A percentile compares a stretch with the other conserved stretches of the same genome.
Evolutionary conservation across 2,113 vertebrate genomes (phyloP).

Genomic region (Seriola dumerili): DNA sequence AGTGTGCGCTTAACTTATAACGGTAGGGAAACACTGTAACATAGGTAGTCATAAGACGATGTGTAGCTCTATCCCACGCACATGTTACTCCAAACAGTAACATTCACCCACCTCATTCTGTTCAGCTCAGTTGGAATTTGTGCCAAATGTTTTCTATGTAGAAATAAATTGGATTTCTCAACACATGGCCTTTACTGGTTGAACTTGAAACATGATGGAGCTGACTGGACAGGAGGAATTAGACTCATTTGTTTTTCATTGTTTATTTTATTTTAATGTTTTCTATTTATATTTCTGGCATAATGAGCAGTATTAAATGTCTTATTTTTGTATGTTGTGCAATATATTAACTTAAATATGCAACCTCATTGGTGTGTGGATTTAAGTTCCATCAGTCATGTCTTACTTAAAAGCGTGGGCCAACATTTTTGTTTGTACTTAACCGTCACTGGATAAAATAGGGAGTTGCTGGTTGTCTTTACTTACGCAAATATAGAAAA

Average conservation of each 20-base stretch:
- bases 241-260: slow-evolving; percentile 42
- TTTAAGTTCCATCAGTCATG: slow-evolving; percentile 63
- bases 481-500: slow-evolving; percentile 60
- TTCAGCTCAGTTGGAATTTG: slow-evolving; percentile 54
- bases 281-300: slow-evolving; percentile 78
- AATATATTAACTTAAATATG: slow-evolving; percentile 92
- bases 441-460: slow-evolving; percentile 59
- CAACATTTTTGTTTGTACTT: slow-evolving; percentile 52
- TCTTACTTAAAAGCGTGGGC: slow-evolving; percentile 65
- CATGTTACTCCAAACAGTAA: slow-evolving; percentile 43
- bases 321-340: slow-evolving; percentile 95
- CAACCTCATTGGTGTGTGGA: slow-evolving; percentile 83
- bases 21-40: slow-evolving; percentile 67
- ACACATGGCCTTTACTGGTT: slow-evolving; percentile 86
- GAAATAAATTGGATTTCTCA: slow-evolving; percentile 67
- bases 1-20: slow-evolving; percentile 52
- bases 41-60: slow-evolving; percentile 71
- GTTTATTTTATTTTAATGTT: slow-evolving; percentile 85
- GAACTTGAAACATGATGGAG: slow-evolving; percentile 86
- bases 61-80: slow-evolving; percentile 71
- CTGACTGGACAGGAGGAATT: slow-evolving; percentile 84
- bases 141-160: slow-evolving; percentile 87
- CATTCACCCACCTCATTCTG: slow-evolving; percentile 45
- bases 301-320: slow-evolving; percentile 90
- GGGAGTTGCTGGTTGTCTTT: slow-evolving; percentile 55